Conservation (phyloP, 2,797 vertebrate genomes). For the Threskiornis aethiopicus region DNA sequence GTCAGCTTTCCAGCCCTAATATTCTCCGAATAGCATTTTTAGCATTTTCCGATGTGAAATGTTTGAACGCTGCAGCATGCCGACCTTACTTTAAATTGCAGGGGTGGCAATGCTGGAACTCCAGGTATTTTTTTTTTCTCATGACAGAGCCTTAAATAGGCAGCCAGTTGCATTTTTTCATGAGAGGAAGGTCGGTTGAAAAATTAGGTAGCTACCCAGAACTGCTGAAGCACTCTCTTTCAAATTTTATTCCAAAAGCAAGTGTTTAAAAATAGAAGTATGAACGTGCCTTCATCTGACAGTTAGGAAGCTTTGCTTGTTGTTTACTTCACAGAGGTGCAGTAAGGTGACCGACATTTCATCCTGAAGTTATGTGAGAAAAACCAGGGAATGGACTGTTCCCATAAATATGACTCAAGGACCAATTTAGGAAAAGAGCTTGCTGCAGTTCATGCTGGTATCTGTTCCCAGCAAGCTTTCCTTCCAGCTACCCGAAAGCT, state of each 20-base stretch:
- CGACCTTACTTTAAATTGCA: background rate
- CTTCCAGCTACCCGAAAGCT: background rate
- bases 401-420: background rate
- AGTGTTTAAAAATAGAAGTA: background rate
- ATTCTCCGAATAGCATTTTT: background rate
- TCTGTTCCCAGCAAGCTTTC: background rate
- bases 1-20: background rate
- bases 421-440: background rate
- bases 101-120: background rate
- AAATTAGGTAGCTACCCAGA: background rate
- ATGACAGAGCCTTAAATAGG: background rate
- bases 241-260: background rate
- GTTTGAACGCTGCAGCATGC: background rate
- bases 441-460: background rate
- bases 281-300: background rate
- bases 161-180: background rate
- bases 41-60: rapidly evolving
- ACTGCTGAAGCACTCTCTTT: background rate
- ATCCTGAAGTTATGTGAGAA: background rate
- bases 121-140: background rate
- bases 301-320: background rate
- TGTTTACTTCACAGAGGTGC: background rate
- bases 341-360: background rate
- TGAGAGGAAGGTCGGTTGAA: background rate
- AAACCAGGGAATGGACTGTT: background rate